Conservation (phyloP, 2,113 vertebrate species). For the Mormyrus lacerda region DNA sequence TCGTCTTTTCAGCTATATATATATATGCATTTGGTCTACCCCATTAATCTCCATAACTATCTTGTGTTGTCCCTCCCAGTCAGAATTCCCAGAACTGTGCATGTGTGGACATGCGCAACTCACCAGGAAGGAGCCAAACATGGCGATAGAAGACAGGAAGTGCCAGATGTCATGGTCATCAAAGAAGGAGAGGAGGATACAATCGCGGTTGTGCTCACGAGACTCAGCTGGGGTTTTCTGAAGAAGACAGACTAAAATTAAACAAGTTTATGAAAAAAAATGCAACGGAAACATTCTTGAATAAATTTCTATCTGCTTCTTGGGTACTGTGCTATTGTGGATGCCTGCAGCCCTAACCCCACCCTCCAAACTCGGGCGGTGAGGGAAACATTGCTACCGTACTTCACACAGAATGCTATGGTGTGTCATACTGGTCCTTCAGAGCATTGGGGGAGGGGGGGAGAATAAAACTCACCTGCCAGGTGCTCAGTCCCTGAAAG, state of each 20-base stretch:
- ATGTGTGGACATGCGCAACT: slow-evolving; percentile 1
- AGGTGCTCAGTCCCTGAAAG: slow-evolving; percentile 98
- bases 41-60: no score
- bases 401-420: not conserved
- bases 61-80: not conserved
- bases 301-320: not conserved
- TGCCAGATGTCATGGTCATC: slow-evolving; percentile 98
- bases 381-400: not conserved
- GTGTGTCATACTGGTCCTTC: not conserved
- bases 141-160: slow-evolving; percentile 94
- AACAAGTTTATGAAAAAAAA: not conserved
- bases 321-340: not conserved
- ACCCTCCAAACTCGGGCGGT: not conserved
- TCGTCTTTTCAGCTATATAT: not conserved
- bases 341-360: not conserved
- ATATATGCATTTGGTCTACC: not conserved
- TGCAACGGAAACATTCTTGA: not conserved
- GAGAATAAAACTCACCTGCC: slow-evolving; percentile 73
- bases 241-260: not conserved
- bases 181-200: slow-evolving; percentile 89
- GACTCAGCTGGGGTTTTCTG: slow-evolving; percentile 96
- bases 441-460: not conserved
- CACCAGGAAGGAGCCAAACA: slow-evolving; percentile 97
- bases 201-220: slow-evolving; percentile 90
- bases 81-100: not conserved